Conservation (phyloP, 2,888 invertebrate species). For the Kryphioiulus occultus region DNA sequence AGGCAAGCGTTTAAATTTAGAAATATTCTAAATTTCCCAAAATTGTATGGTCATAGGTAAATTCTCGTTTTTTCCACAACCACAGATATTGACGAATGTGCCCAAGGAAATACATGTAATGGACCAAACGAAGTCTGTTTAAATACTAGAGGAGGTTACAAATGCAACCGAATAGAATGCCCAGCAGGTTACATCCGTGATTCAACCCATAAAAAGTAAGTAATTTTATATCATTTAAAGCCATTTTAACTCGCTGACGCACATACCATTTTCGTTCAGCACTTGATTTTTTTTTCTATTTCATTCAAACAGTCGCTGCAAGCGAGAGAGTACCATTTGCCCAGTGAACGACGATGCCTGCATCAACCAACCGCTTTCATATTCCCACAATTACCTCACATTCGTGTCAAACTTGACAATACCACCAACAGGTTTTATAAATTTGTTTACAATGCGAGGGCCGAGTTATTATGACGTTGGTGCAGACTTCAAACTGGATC, state of each 20-base stretch:
- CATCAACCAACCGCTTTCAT: constrained; percentile 79
- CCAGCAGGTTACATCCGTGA: constrained; percentile 85
- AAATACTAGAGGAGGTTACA: constrained; percentile 86
- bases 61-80: not conserved
- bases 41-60: not conserved
- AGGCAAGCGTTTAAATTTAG: constrained; percentile 68
- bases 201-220: constrained; percentile 79
- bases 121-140: constrained; percentile 77
- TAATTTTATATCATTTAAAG: not conserved
- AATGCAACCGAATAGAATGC: constrained; percentile 86
- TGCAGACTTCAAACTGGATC: constrained; percentile 77
- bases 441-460: constrained; percentile 88
- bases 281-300: no score
- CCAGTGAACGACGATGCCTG: constrained; percentile 77
- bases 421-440: constrained; percentile 71
- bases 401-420: constrained; percentile 84
- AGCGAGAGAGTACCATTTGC: constrained; percentile 75
- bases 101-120: constrained; percentile 63
- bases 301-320: constrained; percentile 74
- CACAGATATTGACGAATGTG: constrained; percentile 78
- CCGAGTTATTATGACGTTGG: constrained; percentile 75
- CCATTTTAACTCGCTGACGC: no score
- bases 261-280: no score
- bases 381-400: constrained; percentile 92
- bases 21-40: not conserved